Evolutionary conservation across 2,888 invertebrate species (phyloP).

Genomic region (Panzeria rudis): DNA sequence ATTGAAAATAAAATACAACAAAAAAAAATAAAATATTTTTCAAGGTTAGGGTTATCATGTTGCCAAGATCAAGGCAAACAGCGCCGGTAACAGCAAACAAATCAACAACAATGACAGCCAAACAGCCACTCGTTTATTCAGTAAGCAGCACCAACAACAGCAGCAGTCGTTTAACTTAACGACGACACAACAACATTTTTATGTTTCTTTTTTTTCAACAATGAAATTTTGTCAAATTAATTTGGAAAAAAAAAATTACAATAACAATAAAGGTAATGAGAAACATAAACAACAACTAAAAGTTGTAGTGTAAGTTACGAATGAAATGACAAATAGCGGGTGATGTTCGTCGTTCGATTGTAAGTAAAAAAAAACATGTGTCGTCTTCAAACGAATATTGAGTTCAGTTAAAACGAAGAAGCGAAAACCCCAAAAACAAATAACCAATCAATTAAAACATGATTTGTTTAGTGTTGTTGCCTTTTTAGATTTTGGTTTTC

Average conservation of each 20-base stretch:
- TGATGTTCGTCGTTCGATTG: conserved; percentile 26
- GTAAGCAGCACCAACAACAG: conserved; percentile 20
- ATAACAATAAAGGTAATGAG: conserved; percentile 23
- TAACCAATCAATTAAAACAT: conserved; percentile 35
- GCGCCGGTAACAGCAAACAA: conserved; percentile 67
- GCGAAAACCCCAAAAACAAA: conserved; percentile 6
- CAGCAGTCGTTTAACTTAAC: conserved; percentile 33
- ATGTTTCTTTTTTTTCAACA: conserved; percentile 49
- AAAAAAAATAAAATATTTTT: conserved; percentile 62
- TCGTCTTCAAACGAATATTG: background rate
- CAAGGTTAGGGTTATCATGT: conserved; percentile 81
- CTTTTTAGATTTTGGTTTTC: background rate
- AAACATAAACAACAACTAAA: conserved; percentile 1
- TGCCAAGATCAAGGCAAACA: conserved; percentile 81
- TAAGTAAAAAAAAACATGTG: background rate
- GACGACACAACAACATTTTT: conserved; percentile 7
- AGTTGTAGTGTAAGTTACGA: conserved; percentile 2
- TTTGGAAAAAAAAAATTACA: conserved; percentile 5
- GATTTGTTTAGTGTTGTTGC: conserved; percentile 10
- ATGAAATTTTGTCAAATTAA: conserved; percentile 65
- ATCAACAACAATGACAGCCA: conserved; percentile 44
- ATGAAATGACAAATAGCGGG: conserved; percentile 54
- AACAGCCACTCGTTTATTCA: conserved; percentile 19
- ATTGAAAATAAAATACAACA: conserved; percentile 73
- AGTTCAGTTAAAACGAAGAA: background rate